Evolutionary conservation across 2,113 vertebrate species (phyloP).

Genomic region (Odontesthes bonariensis): DNA sequence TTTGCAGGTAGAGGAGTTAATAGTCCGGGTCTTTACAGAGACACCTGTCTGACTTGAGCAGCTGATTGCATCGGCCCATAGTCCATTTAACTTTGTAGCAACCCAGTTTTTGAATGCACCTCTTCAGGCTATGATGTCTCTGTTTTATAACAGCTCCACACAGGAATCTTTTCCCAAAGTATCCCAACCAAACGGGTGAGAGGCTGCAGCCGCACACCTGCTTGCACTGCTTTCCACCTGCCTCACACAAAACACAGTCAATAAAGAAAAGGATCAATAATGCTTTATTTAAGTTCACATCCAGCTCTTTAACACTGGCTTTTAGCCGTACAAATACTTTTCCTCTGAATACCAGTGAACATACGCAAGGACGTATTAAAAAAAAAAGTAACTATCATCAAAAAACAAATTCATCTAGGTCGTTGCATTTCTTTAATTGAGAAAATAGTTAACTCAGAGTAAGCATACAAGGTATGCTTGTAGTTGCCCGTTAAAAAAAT

Average conservation of each 20-base stretch:
- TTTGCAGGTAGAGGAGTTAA: slow-evolving; percentile 76
- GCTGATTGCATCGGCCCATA: slow-evolving; percentile 69
- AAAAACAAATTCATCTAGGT: too few relatives aligned
- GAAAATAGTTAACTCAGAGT: too few relatives aligned
- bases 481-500: too few relatives aligned
- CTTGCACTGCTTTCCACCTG: slow-evolving; percentile 8
- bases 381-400: neutral
- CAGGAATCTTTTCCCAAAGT: slow-evolving; percentile 22
- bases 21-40: slow-evolving; percentile 72
- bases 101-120: slow-evolving; percentile 30
- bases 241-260: neutral
- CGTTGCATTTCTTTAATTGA: too few relatives aligned
- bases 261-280: slow-evolving; percentile 17
- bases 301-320: neutral
- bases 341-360: neutral
- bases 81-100: slow-evolving; percentile 77
- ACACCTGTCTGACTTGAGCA: slow-evolving; percentile 73
- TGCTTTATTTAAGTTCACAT: slow-evolving; percentile 23
- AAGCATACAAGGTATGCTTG: too few relatives aligned
- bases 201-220: slow-evolving; percentile 8
- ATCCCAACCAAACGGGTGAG: slow-evolving; percentile 1
- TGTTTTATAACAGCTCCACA: slow-evolving; percentile 30
- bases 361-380: neutral
- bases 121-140: slow-evolving; percentile 62
- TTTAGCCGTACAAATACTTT: neutral